These are phyloP conservation scores for Tichodroma muraria DNA, from an alignment of 2,113 vertebrate species.

Conservation along the genomic window DNA sequence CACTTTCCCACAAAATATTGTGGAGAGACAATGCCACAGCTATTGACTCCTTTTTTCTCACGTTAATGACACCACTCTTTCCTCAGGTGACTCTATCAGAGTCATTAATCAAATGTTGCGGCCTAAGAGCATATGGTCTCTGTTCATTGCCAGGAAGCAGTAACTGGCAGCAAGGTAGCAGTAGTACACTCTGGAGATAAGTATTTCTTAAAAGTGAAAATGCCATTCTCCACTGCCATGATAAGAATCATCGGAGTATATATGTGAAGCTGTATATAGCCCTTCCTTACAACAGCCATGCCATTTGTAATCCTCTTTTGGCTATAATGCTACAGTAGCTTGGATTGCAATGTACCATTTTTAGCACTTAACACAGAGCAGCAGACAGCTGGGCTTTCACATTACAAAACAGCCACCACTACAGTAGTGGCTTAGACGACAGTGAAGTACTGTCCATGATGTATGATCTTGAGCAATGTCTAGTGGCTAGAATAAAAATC, in stretches of 20 bases:
- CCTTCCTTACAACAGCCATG: not conserved
- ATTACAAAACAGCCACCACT: not conserved
- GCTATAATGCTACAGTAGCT: not conserved
- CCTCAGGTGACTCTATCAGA: not conserved
- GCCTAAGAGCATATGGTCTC: not conserved
- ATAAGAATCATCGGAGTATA: not conserved
- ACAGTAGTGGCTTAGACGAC: not conserved
- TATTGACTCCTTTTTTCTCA: not conserved
- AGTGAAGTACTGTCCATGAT: not conserved
- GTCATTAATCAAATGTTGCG: not conserved
- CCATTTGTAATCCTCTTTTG: not conserved
- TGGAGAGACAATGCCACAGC: not conserved
- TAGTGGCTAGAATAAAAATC: conserved; percentile 7
- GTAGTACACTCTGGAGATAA: not conserved
- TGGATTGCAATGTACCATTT: not conserved
- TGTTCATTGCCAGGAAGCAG: not conserved
- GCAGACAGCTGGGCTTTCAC: conserved; percentile 20
- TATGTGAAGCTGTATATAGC: not conserved
- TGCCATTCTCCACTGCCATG: not conserved
- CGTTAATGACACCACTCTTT: not conserved
- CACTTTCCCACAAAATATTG: not conserved
- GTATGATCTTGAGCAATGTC: not conserved
- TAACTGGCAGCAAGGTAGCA: not conserved
- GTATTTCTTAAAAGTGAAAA: conserved; percentile 20
- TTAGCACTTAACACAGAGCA: conserved; percentile 20